Percentiles rank a stretch among this genome's conserved stretches.
These are phyloP conservation scores for Brachyopa scutellaris DNA, from an alignment of 2,888 invertebrate species.

Conservation along the genomic window DNA sequence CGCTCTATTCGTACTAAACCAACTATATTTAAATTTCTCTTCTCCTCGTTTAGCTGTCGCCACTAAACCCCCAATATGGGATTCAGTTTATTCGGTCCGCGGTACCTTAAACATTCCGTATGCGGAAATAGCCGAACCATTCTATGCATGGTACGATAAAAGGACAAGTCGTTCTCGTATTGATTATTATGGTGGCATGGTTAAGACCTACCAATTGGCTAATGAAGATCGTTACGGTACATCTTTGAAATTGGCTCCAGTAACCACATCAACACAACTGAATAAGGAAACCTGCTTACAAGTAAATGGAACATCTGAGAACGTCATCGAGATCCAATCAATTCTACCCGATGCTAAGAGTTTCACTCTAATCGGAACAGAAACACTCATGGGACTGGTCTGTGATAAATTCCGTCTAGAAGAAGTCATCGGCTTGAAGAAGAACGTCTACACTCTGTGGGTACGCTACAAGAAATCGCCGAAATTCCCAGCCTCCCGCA, in stretches of 20 bases:
- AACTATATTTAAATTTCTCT: neutral
- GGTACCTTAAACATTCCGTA: constrained; percentile 94
- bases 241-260: constrained; percentile 91
- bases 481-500: constrained; percentile 80
- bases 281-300: constrained; percentile 92
- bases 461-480: constrained; percentile 87
- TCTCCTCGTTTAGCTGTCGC: constrained; percentile 73
- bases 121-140: constrained; percentile 96
- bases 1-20: too few relatives aligned
- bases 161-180: constrained; percentile 90
- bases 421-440: constrained; percentile 88
- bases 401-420: constrained; percentile 91
- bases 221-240: constrained; percentile 86
- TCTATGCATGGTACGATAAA: constrained; percentile 93
- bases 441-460: constrained; percentile 95
- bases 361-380: constrained; percentile 87
- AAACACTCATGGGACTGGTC: constrained; percentile 86
- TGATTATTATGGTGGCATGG: constrained; percentile 97
- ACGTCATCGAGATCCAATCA: constrained; percentile 86
- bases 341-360: constrained; percentile 91
- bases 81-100: constrained; percentile 87
- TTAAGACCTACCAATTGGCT: constrained; percentile 92
- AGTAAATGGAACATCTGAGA: constrained; percentile 88
- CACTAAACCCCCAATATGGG: constrained; percentile 86
- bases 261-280: constrained; percentile 88